A percentile compares a stretch with the other conserved stretches of the same genome.
Conservation (phyloP, 1,140 invertebrate species). For the Leptinotarsa texana region DNA sequence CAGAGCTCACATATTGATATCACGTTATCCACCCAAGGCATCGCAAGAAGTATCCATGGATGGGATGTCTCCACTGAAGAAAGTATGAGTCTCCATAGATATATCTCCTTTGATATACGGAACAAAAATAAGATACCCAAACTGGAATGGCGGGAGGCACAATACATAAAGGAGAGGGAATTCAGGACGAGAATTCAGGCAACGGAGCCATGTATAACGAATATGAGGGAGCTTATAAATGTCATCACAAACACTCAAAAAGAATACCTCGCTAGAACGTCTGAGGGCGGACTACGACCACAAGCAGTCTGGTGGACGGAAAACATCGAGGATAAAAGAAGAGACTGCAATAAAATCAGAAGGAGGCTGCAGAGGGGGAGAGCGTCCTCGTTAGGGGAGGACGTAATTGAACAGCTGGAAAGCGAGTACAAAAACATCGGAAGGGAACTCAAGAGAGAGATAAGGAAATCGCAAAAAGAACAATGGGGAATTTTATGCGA, state of each 20-base stretch:
- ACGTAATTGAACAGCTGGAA: background rate
- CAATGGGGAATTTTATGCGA: conserved; percentile 3
- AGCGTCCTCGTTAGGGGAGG: background rate
- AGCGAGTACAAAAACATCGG: background rate
- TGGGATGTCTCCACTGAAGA: background rate
- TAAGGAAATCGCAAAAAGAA: background rate
- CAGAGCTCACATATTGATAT: conserved; percentile 14
- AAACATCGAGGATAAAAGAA: background rate
- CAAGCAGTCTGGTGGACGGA: conserved; percentile 7
- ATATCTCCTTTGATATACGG: conserved; percentile 7
- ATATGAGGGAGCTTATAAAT: background rate
- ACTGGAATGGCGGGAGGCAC: background rate
- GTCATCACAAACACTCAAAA: background rate
- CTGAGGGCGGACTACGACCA: background rate
- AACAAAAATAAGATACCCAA: background rate
- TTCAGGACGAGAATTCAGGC: background rate
- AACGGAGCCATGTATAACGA: background rate
- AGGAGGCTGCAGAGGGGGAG: background rate
- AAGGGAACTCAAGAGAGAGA: background rate
- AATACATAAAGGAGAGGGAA: background rate
- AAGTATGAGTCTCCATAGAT: conserved; percentile 12
- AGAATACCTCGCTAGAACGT: background rate
- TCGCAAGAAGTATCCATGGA: background rate
- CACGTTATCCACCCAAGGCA: background rate
- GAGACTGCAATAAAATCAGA: background rate